phyloP scores from a whole-genome alignment of 2,113 vertebrate genomes.

The Hylia prasina region DNA sequence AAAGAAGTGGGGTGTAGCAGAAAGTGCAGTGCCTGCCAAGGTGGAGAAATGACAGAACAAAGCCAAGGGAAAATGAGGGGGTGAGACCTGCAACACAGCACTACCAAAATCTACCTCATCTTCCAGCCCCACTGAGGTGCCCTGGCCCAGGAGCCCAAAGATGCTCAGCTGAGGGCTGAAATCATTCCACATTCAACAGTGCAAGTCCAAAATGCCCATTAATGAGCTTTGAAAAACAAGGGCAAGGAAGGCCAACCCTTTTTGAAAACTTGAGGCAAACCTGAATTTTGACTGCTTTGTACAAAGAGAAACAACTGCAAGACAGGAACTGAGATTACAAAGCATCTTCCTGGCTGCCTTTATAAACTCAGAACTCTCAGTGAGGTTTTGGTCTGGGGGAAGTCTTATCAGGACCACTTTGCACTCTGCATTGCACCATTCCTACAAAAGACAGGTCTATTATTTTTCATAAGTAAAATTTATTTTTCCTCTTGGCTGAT shows the following conservation, averaged over 20 bases:
- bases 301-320: not conserved
- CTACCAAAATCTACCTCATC: not conserved
- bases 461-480: not conserved
- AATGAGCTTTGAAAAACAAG: not conserved
- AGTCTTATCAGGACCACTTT: not conserved
- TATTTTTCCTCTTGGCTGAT: not conserved
- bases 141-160: not conserved
- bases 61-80: not conserved
- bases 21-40: not conserved
- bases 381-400: accelerated
- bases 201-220: not conserved
- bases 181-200: not conserved
- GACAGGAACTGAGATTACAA: not conserved
- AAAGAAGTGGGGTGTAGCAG: not conserved
- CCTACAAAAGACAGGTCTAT: not conserved
- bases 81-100: not conserved
- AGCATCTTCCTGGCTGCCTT: not conserved
- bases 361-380: not conserved
- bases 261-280: not conserved
- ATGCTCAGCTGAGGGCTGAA: not conserved
- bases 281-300: not conserved
- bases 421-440: slow-evolving; percentile 3
- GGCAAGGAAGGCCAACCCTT: not conserved
- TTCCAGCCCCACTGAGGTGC: not conserved
- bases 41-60: not conserved